Evolutionary conservation across 2,888 invertebrate genomes (phyloP).

Genomic region (Lochmaea capreae): DNA sequence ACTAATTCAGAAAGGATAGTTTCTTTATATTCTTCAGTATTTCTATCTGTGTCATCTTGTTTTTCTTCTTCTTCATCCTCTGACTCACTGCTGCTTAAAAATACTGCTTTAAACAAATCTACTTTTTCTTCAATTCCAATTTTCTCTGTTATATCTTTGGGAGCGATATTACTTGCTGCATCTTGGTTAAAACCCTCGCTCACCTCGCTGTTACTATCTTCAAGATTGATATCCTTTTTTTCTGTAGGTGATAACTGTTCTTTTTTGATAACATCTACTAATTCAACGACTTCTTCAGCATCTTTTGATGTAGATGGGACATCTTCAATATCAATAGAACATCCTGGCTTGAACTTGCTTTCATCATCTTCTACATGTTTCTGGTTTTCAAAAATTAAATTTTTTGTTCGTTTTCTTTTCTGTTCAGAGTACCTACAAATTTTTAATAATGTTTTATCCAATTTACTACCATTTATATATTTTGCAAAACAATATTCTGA

Average conservation of each 20-base stretch:
- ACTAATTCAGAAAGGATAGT: conserved; percentile 58
- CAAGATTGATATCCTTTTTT: conserved; percentile 21
- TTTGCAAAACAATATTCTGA: too few relatives aligned
- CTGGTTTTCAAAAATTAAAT: conserved; percentile 84
- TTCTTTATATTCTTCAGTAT: conserved; percentile 54
- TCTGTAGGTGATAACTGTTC: conserved; percentile 18
- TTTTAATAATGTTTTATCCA: not conserved
- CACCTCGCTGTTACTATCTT: not conserved
- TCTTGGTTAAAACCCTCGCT: conserved; percentile 14
- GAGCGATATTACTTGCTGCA: conserved; percentile 30
- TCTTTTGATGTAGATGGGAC: conserved; percentile 56
- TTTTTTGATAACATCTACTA: conserved; percentile 16
- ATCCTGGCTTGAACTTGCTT: conserved; percentile 54
- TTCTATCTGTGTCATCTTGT: conserved; percentile 47
- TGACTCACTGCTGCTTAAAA: conserved; percentile 79
- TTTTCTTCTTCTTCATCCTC: conserved; percentile 58
- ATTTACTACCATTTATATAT: too few relatives aligned
- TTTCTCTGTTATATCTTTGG: conserved; percentile 59
- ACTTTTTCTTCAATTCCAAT: conserved; percentile 68
- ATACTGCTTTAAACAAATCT: conserved; percentile 91
- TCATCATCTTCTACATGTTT: conserved; percentile 61
- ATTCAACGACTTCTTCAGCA: not conserved
- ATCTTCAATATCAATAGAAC: conserved; percentile 65
- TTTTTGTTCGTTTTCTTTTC: conserved; percentile 70
- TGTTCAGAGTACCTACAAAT: conserved; percentile 41